Conservation (phyloP, 2,888 invertebrate species). For the Ophion ellenae region DNA sequence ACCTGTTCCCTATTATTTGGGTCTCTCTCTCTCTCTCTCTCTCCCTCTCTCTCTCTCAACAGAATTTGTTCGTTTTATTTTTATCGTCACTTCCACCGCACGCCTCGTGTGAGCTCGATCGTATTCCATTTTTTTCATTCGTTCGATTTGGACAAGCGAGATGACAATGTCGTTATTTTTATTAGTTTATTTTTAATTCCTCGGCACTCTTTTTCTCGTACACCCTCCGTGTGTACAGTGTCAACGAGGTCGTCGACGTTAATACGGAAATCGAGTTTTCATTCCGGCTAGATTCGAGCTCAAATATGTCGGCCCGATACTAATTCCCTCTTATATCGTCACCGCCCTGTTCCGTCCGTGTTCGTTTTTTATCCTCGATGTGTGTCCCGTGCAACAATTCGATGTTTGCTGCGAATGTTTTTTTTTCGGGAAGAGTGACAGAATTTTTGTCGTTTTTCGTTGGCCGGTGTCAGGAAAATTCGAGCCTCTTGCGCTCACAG, state of each 20-base stretch:
- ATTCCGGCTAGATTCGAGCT: constrained; percentile 1
- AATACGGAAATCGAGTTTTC: constrained; percentile 25
- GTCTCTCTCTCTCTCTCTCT: constrained; percentile 5
- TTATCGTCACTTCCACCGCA: constrained; percentile 17
- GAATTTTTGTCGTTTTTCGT: too few species aligned
- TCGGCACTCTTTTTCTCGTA: constrained; percentile 16
- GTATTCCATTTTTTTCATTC: constrained; percentile 38
- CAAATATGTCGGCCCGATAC: background rate
- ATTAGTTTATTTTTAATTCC: constrained; percentile 32
- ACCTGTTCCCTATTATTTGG: constrained; percentile 47
- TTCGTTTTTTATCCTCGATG: too few species aligned
- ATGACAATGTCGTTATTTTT: constrained; percentile 46
- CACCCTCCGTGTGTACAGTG: constrained; percentile 8
- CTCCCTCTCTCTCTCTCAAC: background rate
- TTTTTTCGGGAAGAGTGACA: too few species aligned
- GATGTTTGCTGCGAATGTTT: too few species aligned
- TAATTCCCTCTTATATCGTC: background rate
- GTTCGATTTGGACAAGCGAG: constrained; percentile 40
- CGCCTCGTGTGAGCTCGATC: constrained; percentile 4
- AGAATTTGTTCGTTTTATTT: constrained; percentile 50
- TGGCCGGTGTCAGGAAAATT: too few species aligned
- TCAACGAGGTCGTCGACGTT: constrained; percentile 46
- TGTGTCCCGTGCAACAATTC: too few species aligned
- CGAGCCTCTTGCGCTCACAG: too few species aligned
- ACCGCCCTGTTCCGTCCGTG: too few species aligned